A percentile compares a stretch with the other conserved stretches of the same genome.
These are phyloP conservation scores for Anaspis maculata DNA, from an alignment of 2,888 invertebrate genomes.

Conservation along the genomic window DNA sequence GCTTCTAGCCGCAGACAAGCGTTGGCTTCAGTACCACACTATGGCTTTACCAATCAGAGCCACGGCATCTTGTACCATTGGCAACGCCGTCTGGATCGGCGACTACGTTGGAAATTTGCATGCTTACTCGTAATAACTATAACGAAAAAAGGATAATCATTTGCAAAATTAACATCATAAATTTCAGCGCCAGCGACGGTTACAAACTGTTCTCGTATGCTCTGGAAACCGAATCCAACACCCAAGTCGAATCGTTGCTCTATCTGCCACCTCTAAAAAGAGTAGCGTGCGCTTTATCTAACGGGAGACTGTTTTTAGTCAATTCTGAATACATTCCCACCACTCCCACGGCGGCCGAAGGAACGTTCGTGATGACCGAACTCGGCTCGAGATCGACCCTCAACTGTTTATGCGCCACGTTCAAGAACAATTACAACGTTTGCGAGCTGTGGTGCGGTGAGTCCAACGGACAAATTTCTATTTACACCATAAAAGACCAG, in stretches of 20 bases:
- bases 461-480: conserved; percentile 65
- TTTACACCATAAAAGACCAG: conserved; percentile 64
- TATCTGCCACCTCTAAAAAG: conserved; percentile 58
- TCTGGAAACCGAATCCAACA: conserved; percentile 59
- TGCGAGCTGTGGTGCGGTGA: conserved; percentile 89
- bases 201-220: conserved; percentile 54
- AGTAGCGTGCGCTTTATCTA: conserved; percentile 74
- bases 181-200: conserved; percentile 46
- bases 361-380: conserved; percentile 70
- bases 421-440: conserved; percentile 41
- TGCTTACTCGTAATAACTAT: conserved; percentile 70
- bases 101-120: conserved; percentile 80
- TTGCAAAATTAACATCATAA: neutral
- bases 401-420: conserved; percentile 58
- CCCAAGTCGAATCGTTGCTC: conserved; percentile 59
- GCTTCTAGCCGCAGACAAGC: conserved; percentile 45
- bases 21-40: conserved; percentile 55
- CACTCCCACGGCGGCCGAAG: conserved; percentile 58
- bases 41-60: conserved; percentile 51
- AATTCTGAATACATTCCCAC: conserved; percentile 52
- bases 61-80: conserved; percentile 68
- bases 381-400: conserved; percentile 62
- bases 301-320: conserved; percentile 70
- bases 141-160: no score
- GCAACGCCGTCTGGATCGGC: conserved; percentile 78